phyloP scores from a whole-genome alignment of 2,113 vertebrate species.

The Syngnathus scovelli region DNA sequence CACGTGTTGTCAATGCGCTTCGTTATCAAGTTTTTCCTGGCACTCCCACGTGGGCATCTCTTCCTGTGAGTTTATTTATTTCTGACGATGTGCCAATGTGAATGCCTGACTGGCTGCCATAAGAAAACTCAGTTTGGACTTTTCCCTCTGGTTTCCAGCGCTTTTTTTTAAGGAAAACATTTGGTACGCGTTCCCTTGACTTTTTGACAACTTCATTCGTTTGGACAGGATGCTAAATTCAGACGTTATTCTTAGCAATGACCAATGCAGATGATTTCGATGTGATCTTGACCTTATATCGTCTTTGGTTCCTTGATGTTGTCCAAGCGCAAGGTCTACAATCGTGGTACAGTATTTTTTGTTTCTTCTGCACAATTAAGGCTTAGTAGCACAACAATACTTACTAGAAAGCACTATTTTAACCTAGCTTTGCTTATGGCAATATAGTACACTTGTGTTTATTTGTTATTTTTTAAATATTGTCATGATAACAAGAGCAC shows the following conservation, averaged over 20 bases:
- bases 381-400: constrained; percentile 22
- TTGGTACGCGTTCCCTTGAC: background rate
- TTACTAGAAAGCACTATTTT: constrained; percentile 48
- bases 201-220: background rate
- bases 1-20: too few species aligned
- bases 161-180: background rate
- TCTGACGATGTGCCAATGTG: background rate
- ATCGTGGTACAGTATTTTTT: constrained; percentile 55
- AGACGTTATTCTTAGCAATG: background rate
- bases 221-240: background rate
- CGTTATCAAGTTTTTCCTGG: background rate
- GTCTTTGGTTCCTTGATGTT: constrained; percentile 20
- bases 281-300: constrained; percentile 38
- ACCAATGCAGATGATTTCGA: constrained; percentile 3
- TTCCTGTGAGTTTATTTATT: constrained; percentile 1
- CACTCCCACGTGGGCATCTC: background rate
- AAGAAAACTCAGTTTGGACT: background rate
- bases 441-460: constrained; percentile 22
- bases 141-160: background rate
- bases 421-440: constrained; percentile 35
- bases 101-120: background rate
- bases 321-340: constrained; percentile 59
- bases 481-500: constrained; percentile 16
- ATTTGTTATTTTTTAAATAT: background rate
- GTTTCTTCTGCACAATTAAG: constrained; percentile 41